phyloP scores from a whole-genome alignment of 2,888 invertebrate genomes.

The Penaeus monodon region DNA sequence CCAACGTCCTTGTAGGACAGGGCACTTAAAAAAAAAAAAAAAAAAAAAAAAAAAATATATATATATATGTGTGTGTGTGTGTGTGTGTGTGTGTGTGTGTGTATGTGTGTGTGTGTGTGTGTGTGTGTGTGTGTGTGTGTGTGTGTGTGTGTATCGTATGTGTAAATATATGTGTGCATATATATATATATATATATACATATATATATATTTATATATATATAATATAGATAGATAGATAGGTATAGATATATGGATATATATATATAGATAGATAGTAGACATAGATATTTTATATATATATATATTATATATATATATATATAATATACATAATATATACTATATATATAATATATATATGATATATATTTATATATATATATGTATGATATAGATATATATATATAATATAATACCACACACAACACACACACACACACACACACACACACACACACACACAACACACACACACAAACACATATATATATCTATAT shows the following conservation, averaged over 20 bases:
- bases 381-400: neutral
- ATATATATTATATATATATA: neutral
- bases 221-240: too few species aligned
- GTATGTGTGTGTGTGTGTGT: neutral
- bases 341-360: constrained; percentile 1
- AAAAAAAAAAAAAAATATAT: neutral
- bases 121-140: neutral
- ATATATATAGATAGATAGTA: too few species aligned
- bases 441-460: too few species aligned
- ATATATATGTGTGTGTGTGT: neutral
- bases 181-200: too few species aligned
- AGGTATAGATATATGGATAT: too few species aligned
- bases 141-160: too few species aligned
- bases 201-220: too few species aligned
- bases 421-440: too few species aligned
- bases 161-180: neutral
- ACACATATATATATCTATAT: neutral
- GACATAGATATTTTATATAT: too few species aligned
- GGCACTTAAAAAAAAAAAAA: too few species aligned
- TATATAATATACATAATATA: neutral
- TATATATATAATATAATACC: constrained; percentile 16
- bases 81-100: neutral
- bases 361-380: neutral
- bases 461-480: too few species aligned
- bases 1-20: too few species aligned